A percentile compares a stretch with the other conserved stretches of the same genome.
These are phyloP conservation scores for Brachyistius frenatus DNA, from an alignment of 2,113 vertebrate genomes.

Conservation along the genomic window DNA sequence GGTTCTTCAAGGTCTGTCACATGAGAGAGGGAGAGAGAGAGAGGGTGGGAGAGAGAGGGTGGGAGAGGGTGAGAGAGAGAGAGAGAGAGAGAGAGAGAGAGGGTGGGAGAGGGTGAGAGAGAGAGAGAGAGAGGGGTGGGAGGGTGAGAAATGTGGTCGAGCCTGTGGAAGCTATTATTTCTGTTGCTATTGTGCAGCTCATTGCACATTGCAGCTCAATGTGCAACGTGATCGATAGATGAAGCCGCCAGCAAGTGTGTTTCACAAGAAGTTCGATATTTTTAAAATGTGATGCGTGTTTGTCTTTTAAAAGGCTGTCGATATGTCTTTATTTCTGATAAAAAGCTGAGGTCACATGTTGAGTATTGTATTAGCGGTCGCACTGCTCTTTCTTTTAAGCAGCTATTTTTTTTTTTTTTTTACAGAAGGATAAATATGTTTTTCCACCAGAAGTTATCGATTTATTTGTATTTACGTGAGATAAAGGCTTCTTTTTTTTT, in stretches of 20 bases:
- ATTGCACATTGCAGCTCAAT: slow-evolving; percentile 6
- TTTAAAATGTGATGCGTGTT: no score
- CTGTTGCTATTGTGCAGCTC: not conserved
- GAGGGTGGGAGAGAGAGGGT: not conserved
- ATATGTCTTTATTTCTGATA: no score
- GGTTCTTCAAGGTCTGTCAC: slow-evolving; percentile 64
- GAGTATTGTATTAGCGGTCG: not conserved
- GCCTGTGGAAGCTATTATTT: slow-evolving; percentile 36
- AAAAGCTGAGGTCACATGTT: not conserved
- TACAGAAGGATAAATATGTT: not conserved
- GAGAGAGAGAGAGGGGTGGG: not conserved
- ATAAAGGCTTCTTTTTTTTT: not conserved
- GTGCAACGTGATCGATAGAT: not conserved
- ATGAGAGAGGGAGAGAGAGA: slow-evolving; percentile 44
- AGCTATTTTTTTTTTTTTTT: slow-evolving; percentile 1
- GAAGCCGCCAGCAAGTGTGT: not conserved
- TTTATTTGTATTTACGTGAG: not conserved
- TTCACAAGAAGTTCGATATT: no score
- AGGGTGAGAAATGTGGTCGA: slow-evolving; percentile 25
- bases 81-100: slow-evolving; percentile 19
- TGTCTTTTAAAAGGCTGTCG: no score
- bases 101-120: not conserved
- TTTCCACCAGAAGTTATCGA: slow-evolving; percentile 9
- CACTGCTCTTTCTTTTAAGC: not conserved
- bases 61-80: not conserved